Evolutionary conservation across 64 coral and sea anemone species (phyloP), one percentile per base, ranked within the genome.

Genomic region (Platygyra sinensis): DNA sequence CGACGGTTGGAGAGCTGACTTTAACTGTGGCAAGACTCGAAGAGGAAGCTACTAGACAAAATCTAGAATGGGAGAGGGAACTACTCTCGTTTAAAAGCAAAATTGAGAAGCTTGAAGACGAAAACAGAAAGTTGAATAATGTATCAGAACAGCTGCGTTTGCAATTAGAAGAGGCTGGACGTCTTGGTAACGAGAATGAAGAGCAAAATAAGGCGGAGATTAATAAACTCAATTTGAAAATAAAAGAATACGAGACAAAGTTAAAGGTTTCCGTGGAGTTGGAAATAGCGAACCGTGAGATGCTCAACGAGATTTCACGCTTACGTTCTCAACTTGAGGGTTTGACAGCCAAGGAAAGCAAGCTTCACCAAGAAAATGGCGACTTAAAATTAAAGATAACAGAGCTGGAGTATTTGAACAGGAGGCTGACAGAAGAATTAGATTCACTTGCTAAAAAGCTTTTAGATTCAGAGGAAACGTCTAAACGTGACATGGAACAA

Each of bases 241-340:
- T 71, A 25, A 50, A 69, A 33, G 81, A 85, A n/a, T 85, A 85
- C 22, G 81, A 85, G 81, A 31, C 81, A 13, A 85, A 85, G 42
- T 27, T 85, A 51, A 72, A 69, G 42, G 32, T 19, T 16, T 71
- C 10, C 27, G 25, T 72, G 22, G 81, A 72, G 32, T 32, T 85
- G 0, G 38, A 77, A 62, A 30, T 73, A 31, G 67, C 77, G 72
- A 79, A 78, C 75, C 69, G 75, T 72, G 38, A 87, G 38, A 71
- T 67, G 61, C 24, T 49, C 28, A 86, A 75, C 62, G 59, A 62
- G 76, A 57, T 71, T 72, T 15, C 39, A 20, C 81, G 81, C 38
- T 52, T 72, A 72, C 62, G 81, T 51, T 25, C 20, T 3, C 64
- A 87, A 52, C 33, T 78, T 72, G 82, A 86, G 4, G 19, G 28